Conservation (phyloP, 2,888 invertebrate species). For the Anagyrus pseudococci region DNA sequence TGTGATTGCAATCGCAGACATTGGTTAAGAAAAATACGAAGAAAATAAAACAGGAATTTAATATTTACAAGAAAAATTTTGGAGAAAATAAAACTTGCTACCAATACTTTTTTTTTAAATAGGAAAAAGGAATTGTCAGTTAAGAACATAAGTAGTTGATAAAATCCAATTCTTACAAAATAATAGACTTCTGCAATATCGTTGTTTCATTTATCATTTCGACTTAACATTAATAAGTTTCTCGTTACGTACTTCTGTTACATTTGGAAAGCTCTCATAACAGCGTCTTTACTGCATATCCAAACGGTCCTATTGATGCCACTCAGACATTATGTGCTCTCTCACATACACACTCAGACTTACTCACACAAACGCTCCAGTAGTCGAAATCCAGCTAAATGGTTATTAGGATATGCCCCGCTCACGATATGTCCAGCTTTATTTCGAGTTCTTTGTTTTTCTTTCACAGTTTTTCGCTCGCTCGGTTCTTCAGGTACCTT, state of each 20-base stretch:
- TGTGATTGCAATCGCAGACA: constrained; percentile 40
- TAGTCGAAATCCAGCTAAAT: constrained; percentile 24
- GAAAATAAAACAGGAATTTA: constrained; percentile 47
- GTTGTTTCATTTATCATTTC: constrained; percentile 35
- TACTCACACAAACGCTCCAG: not conserved
- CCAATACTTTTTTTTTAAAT: no score
- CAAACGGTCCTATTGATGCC: constrained; percentile 17
- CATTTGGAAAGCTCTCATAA: constrained; percentile 19
- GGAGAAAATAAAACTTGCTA: no score
- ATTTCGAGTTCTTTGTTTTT: constrained; percentile 23
- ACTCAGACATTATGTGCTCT: constrained; percentile 30
- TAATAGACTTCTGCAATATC: constrained; percentile 31
- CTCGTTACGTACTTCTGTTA: no score
- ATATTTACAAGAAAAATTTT: no score
- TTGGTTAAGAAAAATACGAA: constrained; percentile 41
- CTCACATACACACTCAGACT: constrained; percentile 5
- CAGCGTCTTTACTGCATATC: constrained; percentile 35
- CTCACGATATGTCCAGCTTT: constrained; percentile 54
- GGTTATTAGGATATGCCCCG: constrained; percentile 50
- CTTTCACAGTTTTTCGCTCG: constrained; percentile 47
- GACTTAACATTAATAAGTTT: constrained; percentile 56
- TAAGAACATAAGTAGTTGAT: no score
- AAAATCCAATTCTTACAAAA: no score
- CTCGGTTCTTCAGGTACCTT: constrained; percentile 54
- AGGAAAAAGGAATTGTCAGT: no score